Percentiles rank a stretch among this genome's conserved stretches.
phyloP scores from a whole-genome alignment of 2,113 vertebrate species.

The Python bivittatus region DNA sequence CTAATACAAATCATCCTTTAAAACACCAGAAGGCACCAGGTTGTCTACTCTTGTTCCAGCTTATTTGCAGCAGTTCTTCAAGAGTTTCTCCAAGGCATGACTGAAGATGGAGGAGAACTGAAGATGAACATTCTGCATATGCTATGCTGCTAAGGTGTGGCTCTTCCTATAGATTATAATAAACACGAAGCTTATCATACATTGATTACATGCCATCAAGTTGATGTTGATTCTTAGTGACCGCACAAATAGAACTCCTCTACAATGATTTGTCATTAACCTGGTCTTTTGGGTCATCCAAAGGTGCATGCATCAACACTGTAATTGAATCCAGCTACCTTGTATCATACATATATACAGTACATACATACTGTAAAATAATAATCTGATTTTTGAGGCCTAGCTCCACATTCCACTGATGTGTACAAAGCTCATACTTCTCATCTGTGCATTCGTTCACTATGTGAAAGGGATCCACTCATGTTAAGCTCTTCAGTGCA shows the following conservation, averaged over 20 bases:
- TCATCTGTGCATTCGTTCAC: not conserved
- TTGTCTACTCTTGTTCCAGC: not conserved
- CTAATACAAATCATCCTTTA: not conserved
- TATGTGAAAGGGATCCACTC: not conserved
- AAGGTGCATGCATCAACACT: not conserved
- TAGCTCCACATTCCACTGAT: not conserved
- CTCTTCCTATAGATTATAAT: not conserved
- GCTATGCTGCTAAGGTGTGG: not conserved
- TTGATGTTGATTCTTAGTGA: not conserved
- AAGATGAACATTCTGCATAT: not conserved
- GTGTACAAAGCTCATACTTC: not conserved
- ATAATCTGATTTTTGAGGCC: not conserved
- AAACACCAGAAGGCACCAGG: not conserved
- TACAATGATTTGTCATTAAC: not conserved
- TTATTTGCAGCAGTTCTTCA: not conserved
- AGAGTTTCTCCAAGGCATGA: not conserved
- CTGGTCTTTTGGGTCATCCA: not conserved
- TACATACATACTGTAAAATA: not conserved
- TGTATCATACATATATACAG: not conserved
- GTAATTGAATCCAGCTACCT: not conserved
- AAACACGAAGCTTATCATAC: not conserved
- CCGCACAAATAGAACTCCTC: not conserved
- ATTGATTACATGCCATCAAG: not conserved
- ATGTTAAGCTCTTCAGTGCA: not conserved
- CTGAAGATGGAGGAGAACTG: not conserved